A percentile compares a stretch with the other conserved stretches of the same genome.
These are phyloP conservation scores for Procambarus virginalis DNA, from an alignment of 1,140 invertebrate genomes.

Conservation along the genomic window DNA sequence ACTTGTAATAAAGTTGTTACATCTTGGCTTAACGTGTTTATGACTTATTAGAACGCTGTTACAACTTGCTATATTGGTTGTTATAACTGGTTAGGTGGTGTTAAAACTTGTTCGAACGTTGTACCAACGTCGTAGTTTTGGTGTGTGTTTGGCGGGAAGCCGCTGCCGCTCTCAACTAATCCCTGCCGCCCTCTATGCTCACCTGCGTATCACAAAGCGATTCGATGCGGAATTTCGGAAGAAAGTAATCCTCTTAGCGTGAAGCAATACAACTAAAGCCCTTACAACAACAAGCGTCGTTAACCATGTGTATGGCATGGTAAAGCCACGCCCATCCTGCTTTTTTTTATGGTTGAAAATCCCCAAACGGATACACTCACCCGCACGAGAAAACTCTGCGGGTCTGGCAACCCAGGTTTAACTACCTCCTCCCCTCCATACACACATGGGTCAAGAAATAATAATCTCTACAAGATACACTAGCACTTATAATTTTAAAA, in stretches of 20 bases:
- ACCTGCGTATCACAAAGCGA: slow-evolving; percentile 2
- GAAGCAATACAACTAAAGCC: neutral
- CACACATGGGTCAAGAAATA: too few species aligned
- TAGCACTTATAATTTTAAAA: neutral
- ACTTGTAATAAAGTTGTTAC: too few species aligned
- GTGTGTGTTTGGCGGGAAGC: too few species aligned
- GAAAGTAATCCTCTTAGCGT: slow-evolving; percentile 15
- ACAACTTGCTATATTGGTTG: too few species aligned
- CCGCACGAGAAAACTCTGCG: neutral
- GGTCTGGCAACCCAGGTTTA: neutral
- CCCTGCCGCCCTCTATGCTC: too few species aligned
- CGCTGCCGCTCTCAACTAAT: neutral
- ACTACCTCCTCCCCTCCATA: neutral
- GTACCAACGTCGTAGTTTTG: too few species aligned
- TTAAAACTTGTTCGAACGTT: too few species aligned
- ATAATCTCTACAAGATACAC: too few species aligned
- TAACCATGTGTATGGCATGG: neutral
- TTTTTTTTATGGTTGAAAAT: neutral
- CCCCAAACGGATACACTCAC: neutral
- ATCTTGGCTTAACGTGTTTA: too few species aligned
- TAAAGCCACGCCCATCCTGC: neutral
- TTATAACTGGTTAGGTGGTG: too few species aligned
- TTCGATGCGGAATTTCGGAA: neutral
- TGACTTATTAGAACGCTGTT: too few species aligned
- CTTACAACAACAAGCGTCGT: neutral